Evolutionary conservation across 1,140 invertebrate genomes (phyloP).

Genomic region (Sycobia sp.): DNA sequence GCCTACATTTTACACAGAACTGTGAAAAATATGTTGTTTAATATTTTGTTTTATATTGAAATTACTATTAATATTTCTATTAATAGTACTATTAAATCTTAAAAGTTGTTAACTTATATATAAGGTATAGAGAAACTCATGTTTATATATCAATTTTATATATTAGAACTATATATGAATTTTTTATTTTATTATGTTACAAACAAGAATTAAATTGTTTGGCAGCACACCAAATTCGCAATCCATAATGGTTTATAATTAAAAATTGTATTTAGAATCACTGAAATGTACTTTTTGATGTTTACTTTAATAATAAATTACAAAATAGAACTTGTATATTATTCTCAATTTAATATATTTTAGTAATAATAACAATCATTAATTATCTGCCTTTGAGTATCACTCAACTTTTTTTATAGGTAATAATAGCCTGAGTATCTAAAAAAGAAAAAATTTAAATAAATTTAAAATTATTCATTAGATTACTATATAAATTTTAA

Average conservation of each 20-base stretch:
- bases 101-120: conserved; percentile 16
- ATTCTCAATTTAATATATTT: too few relatives aligned
- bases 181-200: conserved; percentile 22
- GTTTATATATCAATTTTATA: conserved; percentile 9
- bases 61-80: conserved; percentile 6
- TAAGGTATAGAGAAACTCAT: conserved; percentile 12
- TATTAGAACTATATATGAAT: conserved; percentile 10
- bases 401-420: conserved; percentile 33
- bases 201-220: conserved; percentile 16
- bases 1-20: conserved; percentile 83
- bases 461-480: conserved; percentile 16
- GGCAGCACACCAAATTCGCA: too few relatives aligned
- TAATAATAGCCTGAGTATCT: conserved; percentile 52
- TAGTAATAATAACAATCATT: too few relatives aligned
- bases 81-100: conserved; percentile 18
- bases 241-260: too few relatives aligned
- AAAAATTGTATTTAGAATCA: too few relatives aligned
- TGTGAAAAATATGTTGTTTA: too few relatives aligned
- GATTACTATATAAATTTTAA: conserved; percentile 3
- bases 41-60: conserved; percentile 9
- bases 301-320: too few relatives aligned
- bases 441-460: conserved; percentile 38
- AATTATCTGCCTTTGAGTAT: too few relatives aligned
- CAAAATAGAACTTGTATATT: too few relatives aligned
- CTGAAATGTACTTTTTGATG: too few relatives aligned